A percentile compares a stretch with the other conserved stretches of the same genome.
These are phyloP conservation scores for Thyatira batis DNA, from an alignment of 2,888 invertebrate species.

Conservation along the genomic window DNA sequence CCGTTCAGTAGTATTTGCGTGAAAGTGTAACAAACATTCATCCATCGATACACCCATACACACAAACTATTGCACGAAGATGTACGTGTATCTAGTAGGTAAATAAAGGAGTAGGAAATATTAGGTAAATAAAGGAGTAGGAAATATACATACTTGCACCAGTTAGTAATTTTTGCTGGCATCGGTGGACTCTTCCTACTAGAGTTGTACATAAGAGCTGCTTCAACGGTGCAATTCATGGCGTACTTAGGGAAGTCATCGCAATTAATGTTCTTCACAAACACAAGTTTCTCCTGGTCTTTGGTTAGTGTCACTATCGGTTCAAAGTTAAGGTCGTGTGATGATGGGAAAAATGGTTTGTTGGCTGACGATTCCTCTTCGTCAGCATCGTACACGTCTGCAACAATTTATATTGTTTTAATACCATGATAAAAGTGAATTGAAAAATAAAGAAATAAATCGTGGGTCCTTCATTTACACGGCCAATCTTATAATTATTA, in stretches of 20 bases:
- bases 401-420: conserved; percentile 6
- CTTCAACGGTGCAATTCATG: conserved; percentile 55
- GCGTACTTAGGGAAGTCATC: conserved; percentile 56
- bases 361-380: conserved; percentile 29
- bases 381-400: conserved; percentile 47
- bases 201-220: conserved; percentile 60
- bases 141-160: conserved; percentile 58
- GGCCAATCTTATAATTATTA: no score
- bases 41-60: no score
- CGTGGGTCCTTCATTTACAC: no score
- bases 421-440: no score
- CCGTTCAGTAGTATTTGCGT: no score
- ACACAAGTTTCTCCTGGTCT: conserved; percentile 34
- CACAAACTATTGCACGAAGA: no score
- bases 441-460: no score
- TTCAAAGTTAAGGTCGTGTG: conserved; percentile 49
- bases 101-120: no score
- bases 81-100: no score
- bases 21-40: no score
- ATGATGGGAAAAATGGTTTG: background rate
- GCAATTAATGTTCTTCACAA: conserved; percentile 53
- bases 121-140: background rate
- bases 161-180: conserved; percentile 55
- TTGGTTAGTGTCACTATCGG: conserved; percentile 40
- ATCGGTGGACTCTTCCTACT: conserved; percentile 56